phyloP scores from a whole-genome alignment of 2,888 invertebrate species.

The Melinopterus prodromus region DNA sequence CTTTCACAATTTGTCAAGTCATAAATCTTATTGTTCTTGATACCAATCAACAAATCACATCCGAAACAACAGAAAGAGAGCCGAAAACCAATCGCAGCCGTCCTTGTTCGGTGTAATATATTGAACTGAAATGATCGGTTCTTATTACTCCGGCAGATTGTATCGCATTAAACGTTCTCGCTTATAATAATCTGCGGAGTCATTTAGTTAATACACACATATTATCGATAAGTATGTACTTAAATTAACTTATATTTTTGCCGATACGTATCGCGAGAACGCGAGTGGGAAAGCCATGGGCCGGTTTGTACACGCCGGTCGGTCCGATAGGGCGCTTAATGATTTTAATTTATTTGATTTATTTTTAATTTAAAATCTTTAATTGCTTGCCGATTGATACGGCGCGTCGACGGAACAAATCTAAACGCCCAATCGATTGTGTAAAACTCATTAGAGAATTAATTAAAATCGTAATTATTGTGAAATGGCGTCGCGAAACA shows the following conservation, averaged over 20 bases:
- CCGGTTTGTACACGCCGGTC: background rate
- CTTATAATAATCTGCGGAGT: background rate
- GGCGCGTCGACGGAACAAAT: background rate
- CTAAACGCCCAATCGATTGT: slow-evolving; percentile 4
- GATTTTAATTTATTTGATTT: slow-evolving; percentile 4
- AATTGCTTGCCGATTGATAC: slow-evolving; percentile 4
- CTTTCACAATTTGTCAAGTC: background rate
- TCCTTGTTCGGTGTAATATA: background rate
- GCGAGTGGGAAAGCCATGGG: background rate
- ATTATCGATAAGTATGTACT: background rate
- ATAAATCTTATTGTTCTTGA: background rate
- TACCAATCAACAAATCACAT: background rate
- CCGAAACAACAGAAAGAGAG: too few species aligned
- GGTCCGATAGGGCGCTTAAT: background rate
- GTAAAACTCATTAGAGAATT: slow-evolving; percentile 4
- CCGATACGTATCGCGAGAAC: background rate
- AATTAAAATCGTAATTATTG: slow-evolving; percentile 4
- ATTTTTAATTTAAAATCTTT: slow-evolving; percentile 4
- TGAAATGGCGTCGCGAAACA: background rate
- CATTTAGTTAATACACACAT: slow-evolving; percentile 4
- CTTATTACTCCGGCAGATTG: background rate
- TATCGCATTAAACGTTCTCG: background rate
- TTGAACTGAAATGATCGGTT: background rate
- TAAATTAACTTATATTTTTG: slow-evolving; percentile 4
- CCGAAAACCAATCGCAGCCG: background rate